phyloP scores from a whole-genome alignment of 2,888 invertebrate genomes.

The Acholoe squamosa region DNA sequence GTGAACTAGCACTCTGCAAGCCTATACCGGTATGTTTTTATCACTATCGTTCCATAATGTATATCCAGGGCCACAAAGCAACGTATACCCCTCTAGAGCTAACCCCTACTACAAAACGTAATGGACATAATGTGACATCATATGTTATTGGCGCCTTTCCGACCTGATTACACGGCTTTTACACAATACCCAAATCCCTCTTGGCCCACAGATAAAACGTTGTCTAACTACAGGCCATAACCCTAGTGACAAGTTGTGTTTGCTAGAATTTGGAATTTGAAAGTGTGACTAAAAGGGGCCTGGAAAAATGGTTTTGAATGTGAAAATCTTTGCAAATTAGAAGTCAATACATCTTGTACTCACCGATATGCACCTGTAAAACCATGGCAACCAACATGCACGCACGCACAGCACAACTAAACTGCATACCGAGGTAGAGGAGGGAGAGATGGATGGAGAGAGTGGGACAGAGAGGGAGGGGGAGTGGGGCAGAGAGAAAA shows the following conservation, averaged over 20 bases:
- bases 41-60: too few relatives aligned
- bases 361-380: conserved; percentile 5
- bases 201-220: not conserved
- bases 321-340: not conserved
- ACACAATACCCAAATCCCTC: not conserved
- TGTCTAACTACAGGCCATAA: not conserved
- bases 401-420: not conserved
- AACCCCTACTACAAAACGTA: not conserved
- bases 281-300: not conserved
- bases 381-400: not conserved
- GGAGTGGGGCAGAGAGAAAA: conserved; percentile 2
- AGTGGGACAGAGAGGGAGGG: not conserved
- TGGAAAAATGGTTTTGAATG: not conserved
- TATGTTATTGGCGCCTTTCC: not conserved
- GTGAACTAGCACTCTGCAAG: too few relatives aligned
- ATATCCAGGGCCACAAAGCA: not conserved
- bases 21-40: too few relatives aligned
- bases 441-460: not conserved
- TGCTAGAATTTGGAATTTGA: too few relatives aligned
- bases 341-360: not conserved
- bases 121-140: too few relatives aligned
- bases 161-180: not conserved
- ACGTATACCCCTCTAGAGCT: not conserved
- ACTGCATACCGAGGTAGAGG: too few relatives aligned
- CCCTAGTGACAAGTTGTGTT: not conserved